Conservation (phyloP, 2,113 vertebrate species). For the Melanotaenia duboulayi region DNA sequence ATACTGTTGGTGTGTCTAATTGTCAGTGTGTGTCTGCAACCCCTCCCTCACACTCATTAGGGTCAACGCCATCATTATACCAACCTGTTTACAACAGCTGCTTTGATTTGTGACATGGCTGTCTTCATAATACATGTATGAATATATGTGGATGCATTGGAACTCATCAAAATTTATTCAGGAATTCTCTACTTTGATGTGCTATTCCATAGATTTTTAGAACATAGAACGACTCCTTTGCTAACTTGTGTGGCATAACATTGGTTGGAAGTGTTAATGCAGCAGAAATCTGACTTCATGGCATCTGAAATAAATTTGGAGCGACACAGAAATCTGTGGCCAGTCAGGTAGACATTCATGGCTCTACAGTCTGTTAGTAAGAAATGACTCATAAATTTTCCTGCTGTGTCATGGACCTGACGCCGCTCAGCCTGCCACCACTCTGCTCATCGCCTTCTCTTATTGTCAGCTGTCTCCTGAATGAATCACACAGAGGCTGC, state of each 20-base stretch:
- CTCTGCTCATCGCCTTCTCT: constrained; percentile 1
- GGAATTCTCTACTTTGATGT: too few species aligned
- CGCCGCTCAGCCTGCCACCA: background rate
- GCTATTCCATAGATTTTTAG: background rate
- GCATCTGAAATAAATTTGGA: background rate
- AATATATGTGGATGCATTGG: too few species aligned
- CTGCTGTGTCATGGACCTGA: background rate
- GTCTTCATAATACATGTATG: too few species aligned
- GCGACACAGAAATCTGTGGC: background rate
- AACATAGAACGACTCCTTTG: constrained; percentile 4
- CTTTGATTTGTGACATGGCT: too few species aligned
- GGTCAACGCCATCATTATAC: too few species aligned
- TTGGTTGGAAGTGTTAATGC: background rate
- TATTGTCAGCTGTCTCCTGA: constrained; percentile 6
- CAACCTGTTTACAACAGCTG: too few species aligned
- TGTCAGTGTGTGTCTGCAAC: too few species aligned
- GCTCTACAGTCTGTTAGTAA: background rate
- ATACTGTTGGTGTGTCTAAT: too few species aligned
- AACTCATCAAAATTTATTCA: background rate
- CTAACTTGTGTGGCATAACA: background rate
- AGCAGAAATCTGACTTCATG: background rate
- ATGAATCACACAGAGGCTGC: constrained; percentile 9
- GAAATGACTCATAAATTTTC: constrained; percentile 16
- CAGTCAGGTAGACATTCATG: background rate
- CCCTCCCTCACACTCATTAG: too few species aligned